Evolutionary conservation across 53 echinoderm and acorn worm genomes (phyloP).

Genomic region (Glandiceps talaboti): DNA sequence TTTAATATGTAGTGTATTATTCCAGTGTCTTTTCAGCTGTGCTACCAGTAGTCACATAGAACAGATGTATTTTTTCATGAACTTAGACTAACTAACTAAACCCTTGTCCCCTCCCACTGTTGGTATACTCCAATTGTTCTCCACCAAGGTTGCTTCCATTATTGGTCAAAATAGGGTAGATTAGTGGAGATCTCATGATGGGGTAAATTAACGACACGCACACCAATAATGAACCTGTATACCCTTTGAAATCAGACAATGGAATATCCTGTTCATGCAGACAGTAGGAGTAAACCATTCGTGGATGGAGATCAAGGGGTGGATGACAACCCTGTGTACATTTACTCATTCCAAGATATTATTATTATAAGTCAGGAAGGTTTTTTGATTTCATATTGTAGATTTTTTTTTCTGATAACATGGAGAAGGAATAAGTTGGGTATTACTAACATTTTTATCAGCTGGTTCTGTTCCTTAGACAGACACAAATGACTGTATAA

Average conservation of each 20-base stretch:
- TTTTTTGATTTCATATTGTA: too few species aligned
- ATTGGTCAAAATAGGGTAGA: too few species aligned
- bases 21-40: not conserved
- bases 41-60: not conserved
- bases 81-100: not conserved
- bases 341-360: not conserved
- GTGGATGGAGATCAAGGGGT: not conserved
- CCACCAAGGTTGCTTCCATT: not conserved
- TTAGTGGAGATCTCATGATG: too few species aligned
- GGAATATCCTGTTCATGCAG: too few species aligned
- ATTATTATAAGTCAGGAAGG: not conserved
- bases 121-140: not conserved
- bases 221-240: too few species aligned
- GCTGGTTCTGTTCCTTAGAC: too few species aligned
- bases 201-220: too few species aligned
- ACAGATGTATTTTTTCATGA: not conserved
- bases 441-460: not conserved
- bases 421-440: not conserved
- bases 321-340: not conserved
- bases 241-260: too few species aligned
- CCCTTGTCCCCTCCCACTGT: not conserved
- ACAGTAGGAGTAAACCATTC: too few species aligned
- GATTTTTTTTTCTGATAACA: too few species aligned
- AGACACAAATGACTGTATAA: too few species aligned
- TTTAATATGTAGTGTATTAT: not conserved